Evolutionary conservation across 2,113 vertebrate species (phyloP).

Genomic region (Laterallus jamaicensis): DNA sequence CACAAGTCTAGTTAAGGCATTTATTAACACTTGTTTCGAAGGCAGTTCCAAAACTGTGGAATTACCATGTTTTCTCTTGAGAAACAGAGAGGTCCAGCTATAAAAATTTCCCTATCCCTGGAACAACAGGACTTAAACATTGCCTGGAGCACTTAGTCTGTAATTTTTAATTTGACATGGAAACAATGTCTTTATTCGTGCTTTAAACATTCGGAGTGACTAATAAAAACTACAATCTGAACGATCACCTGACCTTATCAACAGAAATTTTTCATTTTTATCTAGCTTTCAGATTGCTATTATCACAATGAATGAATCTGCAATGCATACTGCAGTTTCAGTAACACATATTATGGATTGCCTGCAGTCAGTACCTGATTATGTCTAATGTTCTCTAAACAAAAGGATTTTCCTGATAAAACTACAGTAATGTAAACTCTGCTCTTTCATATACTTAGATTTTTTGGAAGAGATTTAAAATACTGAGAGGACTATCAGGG

Average conservation of each 20-base stretch:
- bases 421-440: background rate
- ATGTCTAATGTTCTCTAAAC: slow-evolving; percentile 32
- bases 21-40: background rate
- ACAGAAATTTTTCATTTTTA: background rate
- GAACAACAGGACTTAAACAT: background rate
- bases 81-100: background rate
- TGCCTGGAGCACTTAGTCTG: background rate
- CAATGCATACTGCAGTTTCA: background rate
- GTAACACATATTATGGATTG: background rate
- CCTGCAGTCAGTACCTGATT: background rate
- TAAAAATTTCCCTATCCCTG: background rate
- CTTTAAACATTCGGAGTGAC: background rate
- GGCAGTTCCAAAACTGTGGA: background rate
- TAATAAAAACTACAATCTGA: background rate
- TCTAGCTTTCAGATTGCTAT: background rate
- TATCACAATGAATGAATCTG: background rate
- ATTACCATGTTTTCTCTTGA: background rate
- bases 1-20: background rate
- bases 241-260: background rate
- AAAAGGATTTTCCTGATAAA: background rate
- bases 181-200: background rate
- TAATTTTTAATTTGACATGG: background rate
- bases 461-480: background rate
- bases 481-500: background rate
- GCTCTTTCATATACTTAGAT: background rate